Conservation (phyloP, 2,888 invertebrate genomes). For the Parapristionchus giblindavisi region DNA sequence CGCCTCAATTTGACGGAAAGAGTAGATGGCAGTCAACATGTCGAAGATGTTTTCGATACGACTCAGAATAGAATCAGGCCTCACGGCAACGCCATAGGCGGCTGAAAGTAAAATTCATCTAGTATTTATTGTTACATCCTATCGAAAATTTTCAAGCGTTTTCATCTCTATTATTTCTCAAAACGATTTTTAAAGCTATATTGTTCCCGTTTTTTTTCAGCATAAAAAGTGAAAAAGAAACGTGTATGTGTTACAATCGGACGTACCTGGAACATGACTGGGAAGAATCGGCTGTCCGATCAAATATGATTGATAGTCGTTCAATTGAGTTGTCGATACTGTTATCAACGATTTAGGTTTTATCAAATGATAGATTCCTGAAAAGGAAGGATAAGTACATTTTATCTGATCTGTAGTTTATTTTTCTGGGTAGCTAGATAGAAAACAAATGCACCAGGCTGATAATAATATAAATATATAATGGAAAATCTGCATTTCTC, state of each 20-base stretch:
- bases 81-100: neutral
- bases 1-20: constrained; percentile 2
- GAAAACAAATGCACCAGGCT: no score
- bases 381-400: neutral
- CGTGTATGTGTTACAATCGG: neutral
- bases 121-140: no score
- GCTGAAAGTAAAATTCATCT: no score
- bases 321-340: constrained; percentile 16
- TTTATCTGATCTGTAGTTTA: neutral
- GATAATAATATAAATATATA: no score
- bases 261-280: constrained; percentile 10
- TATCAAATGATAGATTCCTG: constrained; percentile 28
- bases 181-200: no score
- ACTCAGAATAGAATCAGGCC: neutral
- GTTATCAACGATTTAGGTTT: constrained; percentile 5
- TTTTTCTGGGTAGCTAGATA: no score
- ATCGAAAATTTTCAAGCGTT: no score
- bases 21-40: neutral
- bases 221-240: neutral
- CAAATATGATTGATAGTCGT: constrained; percentile 23
- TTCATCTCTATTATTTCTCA: no score
- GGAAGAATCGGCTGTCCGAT: constrained; percentile 19
- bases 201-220: neutral
- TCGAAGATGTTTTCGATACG: constrained; percentile 4
- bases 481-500: no score